A percentile compares a stretch with the other conserved stretches of the same genome.
Evolutionary conservation across 2,113 vertebrate species (phyloP).

Genomic region (Dipodomys merriami): DNA sequence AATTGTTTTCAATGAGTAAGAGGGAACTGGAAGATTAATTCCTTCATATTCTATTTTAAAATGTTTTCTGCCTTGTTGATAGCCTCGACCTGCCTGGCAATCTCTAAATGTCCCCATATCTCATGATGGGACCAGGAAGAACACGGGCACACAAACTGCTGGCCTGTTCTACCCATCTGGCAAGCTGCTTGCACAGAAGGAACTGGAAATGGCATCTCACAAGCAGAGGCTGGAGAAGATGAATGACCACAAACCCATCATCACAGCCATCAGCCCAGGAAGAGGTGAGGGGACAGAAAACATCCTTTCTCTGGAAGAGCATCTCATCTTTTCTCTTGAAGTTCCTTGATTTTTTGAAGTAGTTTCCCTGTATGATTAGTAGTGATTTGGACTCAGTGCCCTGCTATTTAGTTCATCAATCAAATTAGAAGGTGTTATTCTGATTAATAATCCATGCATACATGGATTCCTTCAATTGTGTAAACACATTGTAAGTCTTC

Average conservation of each 20-base stretch:
- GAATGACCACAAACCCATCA: conserved; percentile 87
- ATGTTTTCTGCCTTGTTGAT: conserved; percentile 19
- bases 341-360: conserved; percentile 5
- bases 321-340: not conserved
- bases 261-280: conserved; percentile 94
- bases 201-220: conserved; percentile 84
- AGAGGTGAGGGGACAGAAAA: conserved; percentile 86
- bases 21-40: conserved; percentile 16
- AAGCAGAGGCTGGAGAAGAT: conserved; percentile 85
- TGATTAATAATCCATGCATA: not conserved
- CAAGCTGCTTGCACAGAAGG: conserved; percentile 87
- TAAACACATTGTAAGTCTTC: not conserved
- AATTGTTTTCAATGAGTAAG: conserved; percentile 2
- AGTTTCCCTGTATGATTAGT: conserved; percentile 13
- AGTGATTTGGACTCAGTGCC: not conserved
- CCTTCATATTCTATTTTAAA: conserved; percentile 32
- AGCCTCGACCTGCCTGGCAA: conserved; percentile 83
- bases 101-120: conserved; percentile 62
- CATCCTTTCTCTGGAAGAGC: conserved; percentile 29
- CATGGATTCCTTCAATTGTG: not conserved
- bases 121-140: conserved; percentile 73
- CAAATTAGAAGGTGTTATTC: no score
- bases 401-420: not conserved
- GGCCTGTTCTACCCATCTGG: conserved; percentile 95
- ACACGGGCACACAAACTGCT: conserved; percentile 91